Conservation (phyloP, 2,113 vertebrate species). For the Eulacestoma nigropectus region DNA sequence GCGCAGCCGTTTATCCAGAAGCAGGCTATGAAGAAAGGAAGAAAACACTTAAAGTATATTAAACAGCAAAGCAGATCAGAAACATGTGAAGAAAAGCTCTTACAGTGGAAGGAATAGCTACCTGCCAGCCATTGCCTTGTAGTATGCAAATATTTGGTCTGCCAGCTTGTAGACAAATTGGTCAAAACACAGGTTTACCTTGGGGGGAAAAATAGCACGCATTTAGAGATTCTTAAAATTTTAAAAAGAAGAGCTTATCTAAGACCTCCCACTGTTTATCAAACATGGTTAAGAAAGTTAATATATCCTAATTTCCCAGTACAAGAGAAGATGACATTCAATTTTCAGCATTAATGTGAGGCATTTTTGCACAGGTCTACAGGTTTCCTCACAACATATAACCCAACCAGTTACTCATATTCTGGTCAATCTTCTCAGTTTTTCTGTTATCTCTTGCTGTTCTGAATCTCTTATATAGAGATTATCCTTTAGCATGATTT, state of each 20-base stretch:
- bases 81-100: not conserved
- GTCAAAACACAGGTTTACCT: constrained; percentile 90
- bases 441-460: not conserved
- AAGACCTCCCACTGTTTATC: not conserved
- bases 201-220: not conserved
- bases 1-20: constrained; percentile 84
- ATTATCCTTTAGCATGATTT: not conserved
- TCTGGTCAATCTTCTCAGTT: not conserved
- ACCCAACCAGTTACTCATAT: not conserved
- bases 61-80: not conserved
- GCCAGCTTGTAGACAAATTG: constrained; percentile 90
- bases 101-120: constrained; percentile 20
- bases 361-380: not conserved
- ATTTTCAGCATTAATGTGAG: not conserved
- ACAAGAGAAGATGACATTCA: not conserved
- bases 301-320: not conserved
- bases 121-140: constrained; percentile 88
- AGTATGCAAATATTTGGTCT: constrained; percentile 89
- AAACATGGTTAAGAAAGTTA: not conserved
- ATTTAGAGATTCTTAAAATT: not conserved
- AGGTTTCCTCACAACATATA: not conserved
- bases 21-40: constrained; percentile 68
- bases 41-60: not conserved
- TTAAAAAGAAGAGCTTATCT: not conserved
- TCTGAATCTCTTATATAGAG: not conserved